phyloP scores from a whole-genome alignment of 2,113 vertebrate species.

The Myiozetetes cayanensis region DNA sequence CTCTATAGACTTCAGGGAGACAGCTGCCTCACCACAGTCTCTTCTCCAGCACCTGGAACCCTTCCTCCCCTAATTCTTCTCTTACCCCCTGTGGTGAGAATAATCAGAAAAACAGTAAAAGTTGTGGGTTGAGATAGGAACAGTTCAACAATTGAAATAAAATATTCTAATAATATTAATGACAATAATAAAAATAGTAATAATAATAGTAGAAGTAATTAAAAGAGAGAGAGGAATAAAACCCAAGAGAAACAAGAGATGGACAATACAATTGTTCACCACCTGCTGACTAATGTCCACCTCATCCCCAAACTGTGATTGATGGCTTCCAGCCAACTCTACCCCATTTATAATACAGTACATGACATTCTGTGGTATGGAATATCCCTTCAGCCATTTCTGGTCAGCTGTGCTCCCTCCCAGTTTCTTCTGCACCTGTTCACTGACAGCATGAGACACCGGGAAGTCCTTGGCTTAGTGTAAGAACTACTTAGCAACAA shows the following conservation, averaged over 20 bases:
- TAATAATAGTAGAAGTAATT: background rate
- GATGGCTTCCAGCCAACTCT: background rate
- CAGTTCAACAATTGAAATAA: background rate
- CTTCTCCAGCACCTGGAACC: background rate
- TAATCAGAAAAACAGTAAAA: background rate
- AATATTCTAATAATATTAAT: background rate
- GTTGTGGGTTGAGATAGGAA: background rate
- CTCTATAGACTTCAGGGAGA: background rate
- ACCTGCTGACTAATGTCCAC: background rate
- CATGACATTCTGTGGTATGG: background rate
- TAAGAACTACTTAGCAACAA: background rate
- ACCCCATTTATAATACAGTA: background rate
- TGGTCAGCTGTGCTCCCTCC: background rate
- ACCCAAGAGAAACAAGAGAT: background rate
- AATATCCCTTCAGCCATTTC: background rate
- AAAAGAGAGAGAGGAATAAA: background rate
- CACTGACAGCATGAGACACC: background rate
- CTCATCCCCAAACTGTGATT: background rate
- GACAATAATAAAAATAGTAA: background rate
- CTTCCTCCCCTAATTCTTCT: background rate
- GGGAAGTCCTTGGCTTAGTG: background rate
- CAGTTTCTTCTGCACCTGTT: background rate
- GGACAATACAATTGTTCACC: background rate
- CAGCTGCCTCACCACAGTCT: background rate
- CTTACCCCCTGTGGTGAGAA: background rate